phyloP scores from a whole-genome alignment of 2,888 invertebrate species.

The Hydropsyche betteni region DNA sequence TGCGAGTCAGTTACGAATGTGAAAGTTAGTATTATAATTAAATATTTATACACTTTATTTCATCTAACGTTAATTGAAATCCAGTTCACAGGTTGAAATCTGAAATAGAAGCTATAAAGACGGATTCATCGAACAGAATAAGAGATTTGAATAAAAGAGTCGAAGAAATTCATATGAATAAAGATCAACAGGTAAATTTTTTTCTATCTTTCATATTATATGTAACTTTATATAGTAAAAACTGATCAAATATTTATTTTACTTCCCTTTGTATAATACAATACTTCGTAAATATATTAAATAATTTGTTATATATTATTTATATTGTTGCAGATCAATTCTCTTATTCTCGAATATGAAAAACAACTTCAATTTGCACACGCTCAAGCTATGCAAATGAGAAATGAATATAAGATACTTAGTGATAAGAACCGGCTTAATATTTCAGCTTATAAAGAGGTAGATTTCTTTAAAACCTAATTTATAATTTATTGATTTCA shows the following conservation, averaged over 20 bases:
- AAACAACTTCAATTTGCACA: conserved; percentile 62
- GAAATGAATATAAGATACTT: conserved; percentile 60
- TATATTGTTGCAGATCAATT: conserved; percentile 57
- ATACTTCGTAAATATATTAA: not conserved
- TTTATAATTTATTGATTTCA: conserved; percentile 18
- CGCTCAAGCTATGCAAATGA: conserved; percentile 58
- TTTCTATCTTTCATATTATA: too few species aligned
- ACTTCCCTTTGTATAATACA: too few species aligned
- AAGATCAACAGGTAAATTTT: conserved; percentile 43
- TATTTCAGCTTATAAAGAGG: conserved; percentile 61
- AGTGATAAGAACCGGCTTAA: conserved; percentile 59
- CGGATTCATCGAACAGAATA: conserved; percentile 35
- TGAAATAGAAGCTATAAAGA: conserved; percentile 30
- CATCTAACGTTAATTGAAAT: conserved; percentile 10
- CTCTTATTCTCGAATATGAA: conserved; percentile 63
- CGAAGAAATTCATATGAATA: conserved; percentile 42
- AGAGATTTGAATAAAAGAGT: conserved; percentile 48
- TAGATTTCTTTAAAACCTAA: conserved; percentile 52
- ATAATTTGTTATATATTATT: conserved; percentile 30
- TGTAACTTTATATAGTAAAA: too few species aligned
- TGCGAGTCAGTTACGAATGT: conserved; percentile 56
- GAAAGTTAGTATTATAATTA: conserved; percentile 56
- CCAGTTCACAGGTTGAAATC: conserved; percentile 41
- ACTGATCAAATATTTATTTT: too few species aligned
- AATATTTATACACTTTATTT: conserved; percentile 28